Conservation (phyloP, 1,140 invertebrate species). For the Nephotettix cincticeps region DNA sequence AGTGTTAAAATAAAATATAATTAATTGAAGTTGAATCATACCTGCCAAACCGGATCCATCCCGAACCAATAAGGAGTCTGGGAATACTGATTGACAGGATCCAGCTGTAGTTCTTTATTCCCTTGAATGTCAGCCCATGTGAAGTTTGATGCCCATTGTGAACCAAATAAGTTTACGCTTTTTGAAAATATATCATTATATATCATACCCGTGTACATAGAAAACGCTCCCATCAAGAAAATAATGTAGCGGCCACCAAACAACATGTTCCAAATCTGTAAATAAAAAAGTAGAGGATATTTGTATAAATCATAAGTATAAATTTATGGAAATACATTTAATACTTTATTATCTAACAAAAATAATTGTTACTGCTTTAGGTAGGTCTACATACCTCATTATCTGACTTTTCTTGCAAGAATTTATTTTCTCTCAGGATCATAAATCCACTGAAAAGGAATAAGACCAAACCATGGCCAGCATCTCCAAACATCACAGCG, state of each 20-base stretch:
- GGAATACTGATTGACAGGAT: conserved; percentile 41
- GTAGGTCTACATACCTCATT: conserved; percentile 51
- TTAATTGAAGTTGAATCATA: no score
- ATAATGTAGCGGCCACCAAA: conserved; percentile 84
- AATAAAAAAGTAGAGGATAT: background rate
- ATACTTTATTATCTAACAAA: no score
- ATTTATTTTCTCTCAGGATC: conserved; percentile 56
- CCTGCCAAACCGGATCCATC: conserved; percentile 60
- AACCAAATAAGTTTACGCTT: conserved; percentile 78
- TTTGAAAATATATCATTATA: conserved; percentile 87
- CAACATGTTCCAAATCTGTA: conserved; percentile 73
- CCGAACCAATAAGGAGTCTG: conserved; percentile 58
- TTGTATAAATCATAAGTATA: no score
- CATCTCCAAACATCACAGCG: conserved; percentile 64
- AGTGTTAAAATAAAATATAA: no score
- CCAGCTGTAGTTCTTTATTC: conserved; percentile 44
- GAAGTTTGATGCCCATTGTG: conserved; percentile 62
- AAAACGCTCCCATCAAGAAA: conserved; percentile 82
- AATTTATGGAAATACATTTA: no score
- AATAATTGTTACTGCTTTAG: no score
- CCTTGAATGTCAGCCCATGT: conserved; percentile 48
- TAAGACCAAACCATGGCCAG: conserved; percentile 60
- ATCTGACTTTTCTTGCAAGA: conserved; percentile 40
- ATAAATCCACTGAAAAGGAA: conserved; percentile 54
- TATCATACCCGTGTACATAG: conserved; percentile 79